Conservation (phyloP, 2,888 invertebrate species). For the Pandemis corylana region DNA sequence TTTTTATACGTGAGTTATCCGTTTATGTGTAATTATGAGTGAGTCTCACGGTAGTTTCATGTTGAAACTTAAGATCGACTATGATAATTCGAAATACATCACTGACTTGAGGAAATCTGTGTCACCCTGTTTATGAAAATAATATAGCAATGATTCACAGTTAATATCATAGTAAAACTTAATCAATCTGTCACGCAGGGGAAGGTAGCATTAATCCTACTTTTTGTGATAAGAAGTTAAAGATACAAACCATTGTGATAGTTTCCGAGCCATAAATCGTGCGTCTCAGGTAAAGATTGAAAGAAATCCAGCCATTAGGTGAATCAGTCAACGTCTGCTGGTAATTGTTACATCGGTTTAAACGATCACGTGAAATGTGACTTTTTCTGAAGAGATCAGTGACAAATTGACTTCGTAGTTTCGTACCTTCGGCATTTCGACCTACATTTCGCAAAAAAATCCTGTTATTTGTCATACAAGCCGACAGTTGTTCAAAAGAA, state of each 20-base stretch:
- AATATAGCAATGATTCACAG: too few relatives aligned
- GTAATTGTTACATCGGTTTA: neutral
- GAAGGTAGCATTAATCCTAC: neutral
- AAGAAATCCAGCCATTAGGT: conserved; percentile 6
- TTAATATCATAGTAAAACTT: neutral
- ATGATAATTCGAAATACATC: too few relatives aligned
- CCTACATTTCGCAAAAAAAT: too few relatives aligned
- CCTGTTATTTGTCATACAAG: too few relatives aligned
- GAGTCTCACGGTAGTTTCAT: too few relatives aligned
- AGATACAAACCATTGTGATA: neutral
- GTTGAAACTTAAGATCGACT: too few relatives aligned
- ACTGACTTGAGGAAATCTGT: too few relatives aligned
- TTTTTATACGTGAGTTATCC: too few relatives aligned
- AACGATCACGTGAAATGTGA: neutral
- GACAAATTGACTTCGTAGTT: neutral
- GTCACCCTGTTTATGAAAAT: too few relatives aligned
- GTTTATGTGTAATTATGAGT: too few relatives aligned
- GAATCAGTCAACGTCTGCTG: conserved; percentile 2
- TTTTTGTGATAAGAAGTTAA: neutral
- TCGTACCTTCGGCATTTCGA: too few relatives aligned
- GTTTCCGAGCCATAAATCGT: neutral
- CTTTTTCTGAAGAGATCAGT: neutral
- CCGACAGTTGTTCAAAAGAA: too few relatives aligned
- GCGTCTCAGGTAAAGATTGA: neutral
- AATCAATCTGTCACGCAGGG: neutral